Evolutionary conservation across 2,797 vertebrate genomes (phyloP), one percentile per base, ranked within the genome.

Genomic region (Mus caroli): DNA sequence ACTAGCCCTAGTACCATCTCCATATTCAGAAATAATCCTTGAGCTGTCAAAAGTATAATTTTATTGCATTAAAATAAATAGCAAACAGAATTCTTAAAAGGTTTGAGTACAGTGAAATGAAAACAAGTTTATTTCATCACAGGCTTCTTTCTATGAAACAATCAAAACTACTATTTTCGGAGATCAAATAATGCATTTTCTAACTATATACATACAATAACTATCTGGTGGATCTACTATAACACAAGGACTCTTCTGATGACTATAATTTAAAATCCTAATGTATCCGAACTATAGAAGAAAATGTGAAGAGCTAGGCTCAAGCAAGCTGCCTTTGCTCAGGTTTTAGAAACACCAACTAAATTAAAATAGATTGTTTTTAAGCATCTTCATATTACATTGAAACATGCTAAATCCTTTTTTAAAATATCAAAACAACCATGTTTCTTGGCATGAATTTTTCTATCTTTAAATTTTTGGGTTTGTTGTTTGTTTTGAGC

Each of bases 61-160:
- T 91, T 95, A 96, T 24, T 96, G 28, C 69, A 97, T 92, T 90
- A 91, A 88, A 91, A 79, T 76, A 77, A 90, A 64, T 64, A 92
- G 52, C 50, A 95, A 97, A 92, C 96, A 64, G 28, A 92, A 96
- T 88, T 76, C 28, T 96, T 90, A 85, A 91, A 90, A 91, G 50
- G 73, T 92, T 93, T 86, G 83, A 78, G n/a, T 90, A 96, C 52
- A 96, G 11, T 86, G 31, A 95, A 95, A 89, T 60, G 31, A 94
- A 90, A 90, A 91, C 93, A 95, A 91, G 34, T 92, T 96, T 86
- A 95, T 92, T 96, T 96, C 40, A 92, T 85, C 77, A 96, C 28
- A 89, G 19, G 90, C 50, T 86, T 84, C 93, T 80, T 84, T 93
- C 67, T 80, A 95, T 73, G 64, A 95, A 94, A 95, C 56, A 94